Evolutionary conservation across 2,888 invertebrate species (phyloP).

Genomic region (Metopia argyrocephala): DNA sequence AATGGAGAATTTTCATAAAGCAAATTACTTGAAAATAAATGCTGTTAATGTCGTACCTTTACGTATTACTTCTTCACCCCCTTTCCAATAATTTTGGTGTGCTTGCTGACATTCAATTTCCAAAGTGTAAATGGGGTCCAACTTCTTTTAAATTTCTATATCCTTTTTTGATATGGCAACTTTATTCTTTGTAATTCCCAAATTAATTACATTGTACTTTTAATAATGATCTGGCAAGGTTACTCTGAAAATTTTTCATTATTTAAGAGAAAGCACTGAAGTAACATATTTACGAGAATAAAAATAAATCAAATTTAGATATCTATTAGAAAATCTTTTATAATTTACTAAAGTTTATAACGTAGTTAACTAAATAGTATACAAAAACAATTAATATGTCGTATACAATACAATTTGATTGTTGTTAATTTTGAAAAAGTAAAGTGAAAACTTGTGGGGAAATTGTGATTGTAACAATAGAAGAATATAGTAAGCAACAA

Average conservation of each 20-base stretch:
- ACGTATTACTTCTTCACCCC: no score
- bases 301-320: background rate
- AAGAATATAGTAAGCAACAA: constrained; percentile 1
- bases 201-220: background rate
- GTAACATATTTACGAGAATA: constrained; percentile 39
- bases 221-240: background rate
- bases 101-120: no score
- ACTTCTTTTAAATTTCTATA: no score
- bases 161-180: background rate
- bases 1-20: no score
- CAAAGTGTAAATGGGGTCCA: no score
- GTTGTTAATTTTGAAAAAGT: background rate
- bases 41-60: no score
- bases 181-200: background rate
- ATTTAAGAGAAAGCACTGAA: constrained; percentile 30
- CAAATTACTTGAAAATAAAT: no score
- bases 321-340: constrained; percentile 25
- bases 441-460: background rate
- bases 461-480: background rate
- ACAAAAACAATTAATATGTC: constrained; percentile 21
- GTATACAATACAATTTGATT: background rate
- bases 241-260: constrained; percentile 6
- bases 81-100: no score
- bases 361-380: constrained; percentile 33
- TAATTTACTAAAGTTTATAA: constrained; percentile 46